Base-by-base conservation (phyloP, 2,888 invertebrate genomes). In the Nephrotoma flavescens region DNA sequence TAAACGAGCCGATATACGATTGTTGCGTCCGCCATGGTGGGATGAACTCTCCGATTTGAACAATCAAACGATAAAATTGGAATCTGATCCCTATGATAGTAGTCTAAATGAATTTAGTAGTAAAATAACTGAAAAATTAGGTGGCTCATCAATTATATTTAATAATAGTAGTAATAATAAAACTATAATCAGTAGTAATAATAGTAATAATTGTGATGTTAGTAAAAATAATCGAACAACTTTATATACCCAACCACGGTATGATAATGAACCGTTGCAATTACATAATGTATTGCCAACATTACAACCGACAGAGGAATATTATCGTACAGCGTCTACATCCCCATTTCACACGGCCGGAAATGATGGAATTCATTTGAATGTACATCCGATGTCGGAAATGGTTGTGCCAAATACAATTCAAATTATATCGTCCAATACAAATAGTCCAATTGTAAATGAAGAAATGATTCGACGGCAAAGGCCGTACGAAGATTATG, bases 21-120 rank as follows among this genome's bases (percentile, higher is more conserved):
- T 99, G 42, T 92, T 98, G 88, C 94, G 96, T 90, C 98, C 98
- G 15, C 99, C 99, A 0, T 99, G 99, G 99, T 97, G 96, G 92
- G 99, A 99, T 89, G 99, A 99, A 92, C 91, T 99, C 87, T 97
- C 96, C 89, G 96, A 96, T 89, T 92, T 93, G 0, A 87, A 86
- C 57, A 87, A 71, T 11, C 86, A 86, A 85, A 47, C 86, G 31
- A 86, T 47, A 85, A 84, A 42, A 84, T 84, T 84, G 15, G 84
- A 84, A 84, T 6, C 84, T 5, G 71, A 71, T 31, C 9, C 19
- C 19, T 71, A 71, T 9, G 71, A 71, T 31, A 42, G n/a, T 42
- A 42, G 12, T 41, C n/a, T 41, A 41, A 83, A 42, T 42, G 84
- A 41, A 45, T 45, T 45, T 45, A 45, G 86, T 45, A 45, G 47